These are phyloP conservation scores for Callipepla squamata DNA, from an alignment of 2,113 vertebrate genomes.

Conservation along the genomic window DNA sequence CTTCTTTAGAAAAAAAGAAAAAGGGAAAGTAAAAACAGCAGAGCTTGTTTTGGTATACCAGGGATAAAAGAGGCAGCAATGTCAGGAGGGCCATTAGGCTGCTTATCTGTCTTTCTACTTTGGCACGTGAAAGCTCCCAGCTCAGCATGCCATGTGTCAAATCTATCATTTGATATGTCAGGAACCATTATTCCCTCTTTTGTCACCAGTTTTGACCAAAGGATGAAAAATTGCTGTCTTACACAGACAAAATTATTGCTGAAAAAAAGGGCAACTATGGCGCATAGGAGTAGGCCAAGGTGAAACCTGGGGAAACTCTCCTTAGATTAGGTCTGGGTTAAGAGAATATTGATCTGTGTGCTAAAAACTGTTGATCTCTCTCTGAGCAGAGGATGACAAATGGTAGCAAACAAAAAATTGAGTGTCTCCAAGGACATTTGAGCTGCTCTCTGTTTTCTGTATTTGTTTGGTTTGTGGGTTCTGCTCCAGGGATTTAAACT, in stretches of 20 bases:
- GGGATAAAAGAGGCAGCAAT: constrained; percentile 64
- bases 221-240: constrained; percentile 93
- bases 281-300: constrained; percentile 81
- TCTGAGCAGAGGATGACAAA: constrained; percentile 96
- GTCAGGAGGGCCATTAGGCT: constrained; percentile 87
- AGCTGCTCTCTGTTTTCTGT: constrained; percentile 70
- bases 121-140: constrained; percentile 79
- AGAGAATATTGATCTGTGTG: constrained; percentile 98
- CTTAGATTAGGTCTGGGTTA: constrained; percentile 94
- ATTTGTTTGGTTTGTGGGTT: constrained; percentile 80
- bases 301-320: constrained; percentile 89
- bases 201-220: constrained; percentile 92
- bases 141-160: constrained; percentile 84
- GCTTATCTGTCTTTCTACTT: constrained; percentile 88
- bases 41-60: constrained; percentile 43
- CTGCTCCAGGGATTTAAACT: constrained; percentile 74
- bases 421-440: constrained; percentile 90
- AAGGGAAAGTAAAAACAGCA: background rate
- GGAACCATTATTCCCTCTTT: constrained; percentile 91
- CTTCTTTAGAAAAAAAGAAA: background rate
- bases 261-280: constrained; percentile 77
- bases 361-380: constrained; percentile 98
- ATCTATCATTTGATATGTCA: constrained; percentile 89
- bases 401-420: constrained; percentile 92
- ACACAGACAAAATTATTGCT: constrained; percentile 89